A percentile compares a stretch with the other conserved stretches of the same genome.
phyloP scores from a whole-genome alignment of 2,113 vertebrate genomes.

The Saiga tatarica region DNA sequence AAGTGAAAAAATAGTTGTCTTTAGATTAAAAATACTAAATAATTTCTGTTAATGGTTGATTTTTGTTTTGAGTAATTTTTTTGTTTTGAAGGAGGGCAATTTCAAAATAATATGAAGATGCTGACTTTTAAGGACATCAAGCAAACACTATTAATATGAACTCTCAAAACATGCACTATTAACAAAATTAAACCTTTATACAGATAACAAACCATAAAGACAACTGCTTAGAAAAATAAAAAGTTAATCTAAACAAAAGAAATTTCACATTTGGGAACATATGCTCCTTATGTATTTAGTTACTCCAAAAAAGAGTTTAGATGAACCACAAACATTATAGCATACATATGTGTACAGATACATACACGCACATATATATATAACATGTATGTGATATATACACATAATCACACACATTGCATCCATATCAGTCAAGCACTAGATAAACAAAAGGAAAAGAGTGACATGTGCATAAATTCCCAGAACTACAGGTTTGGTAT shows the following conservation, averaged over 20 bases:
- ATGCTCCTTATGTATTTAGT: constrained; percentile 3
- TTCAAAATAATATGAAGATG: constrained; percentile 71
- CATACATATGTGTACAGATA: background rate
- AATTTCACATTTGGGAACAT: background rate
- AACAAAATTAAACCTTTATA: constrained; percentile 62
- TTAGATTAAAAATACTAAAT: constrained; percentile 30
- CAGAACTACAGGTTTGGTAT: background rate
- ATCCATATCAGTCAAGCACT: constrained; percentile 16
- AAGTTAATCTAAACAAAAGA: constrained; percentile 67
- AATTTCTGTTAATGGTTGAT: background rate
- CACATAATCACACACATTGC: background rate
- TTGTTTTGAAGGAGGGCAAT: background rate
- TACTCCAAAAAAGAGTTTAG: constrained; percentile 41
- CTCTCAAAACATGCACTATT: constrained; percentile 62
- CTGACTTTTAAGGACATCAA: constrained; percentile 67
- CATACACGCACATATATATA: background rate
- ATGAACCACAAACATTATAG: background rate
- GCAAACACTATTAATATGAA: constrained; percentile 68
- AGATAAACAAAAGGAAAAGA: constrained; percentile 56
- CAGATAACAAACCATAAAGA: constrained; percentile 50
- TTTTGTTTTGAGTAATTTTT: background rate
- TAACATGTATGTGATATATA: background rate
- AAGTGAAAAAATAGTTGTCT: constrained; percentile 56
- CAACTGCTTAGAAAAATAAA: constrained; percentile 51
- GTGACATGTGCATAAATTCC: constrained; percentile 22